These are phyloP conservation scores for Achatina immaculata DNA, from an alignment of 1,140 invertebrate species.

Conservation along the genomic window DNA sequence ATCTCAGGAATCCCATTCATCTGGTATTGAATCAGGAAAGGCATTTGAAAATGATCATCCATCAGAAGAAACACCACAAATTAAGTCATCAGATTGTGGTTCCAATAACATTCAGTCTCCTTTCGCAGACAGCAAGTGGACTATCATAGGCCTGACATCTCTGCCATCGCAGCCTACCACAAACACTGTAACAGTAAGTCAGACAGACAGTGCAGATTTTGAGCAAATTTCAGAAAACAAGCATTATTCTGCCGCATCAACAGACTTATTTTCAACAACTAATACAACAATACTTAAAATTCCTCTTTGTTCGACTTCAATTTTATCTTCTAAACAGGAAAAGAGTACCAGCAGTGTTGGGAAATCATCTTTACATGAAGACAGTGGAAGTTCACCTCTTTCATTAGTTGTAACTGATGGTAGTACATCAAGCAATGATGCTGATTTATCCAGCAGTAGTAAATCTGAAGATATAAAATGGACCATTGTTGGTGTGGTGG, in stretches of 20 bases:
- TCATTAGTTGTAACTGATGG: not conserved
- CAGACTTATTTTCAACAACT: not conserved
- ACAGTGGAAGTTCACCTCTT: not conserved
- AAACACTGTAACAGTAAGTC: not conserved
- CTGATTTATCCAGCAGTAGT: not conserved
- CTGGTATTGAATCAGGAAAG: not conserved
- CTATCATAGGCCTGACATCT: constrained; percentile 8
- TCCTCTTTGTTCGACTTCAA: not conserved
- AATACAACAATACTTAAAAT: constrained; percentile 22
- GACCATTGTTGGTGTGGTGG: constrained; percentile 12
- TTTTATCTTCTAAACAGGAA: not conserved
- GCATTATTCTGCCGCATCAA: not conserved
- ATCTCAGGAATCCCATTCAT: not conserved
- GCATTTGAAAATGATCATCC: not conserved
- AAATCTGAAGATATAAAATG: constrained; percentile 25
- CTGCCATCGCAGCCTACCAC: not conserved
- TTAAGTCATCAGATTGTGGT: not conserved
- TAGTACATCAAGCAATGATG: not conserved
- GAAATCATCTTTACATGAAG: not conserved
- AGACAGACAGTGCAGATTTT: not conserved
- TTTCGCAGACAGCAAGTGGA: not conserved
- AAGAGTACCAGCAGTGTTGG: not conserved
- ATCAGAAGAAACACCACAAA: not conserved
- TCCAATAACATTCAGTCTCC: not conserved
- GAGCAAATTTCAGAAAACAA: not conserved